phyloP scores from a whole-genome alignment of 2,113 vertebrate genomes.

The Canis aureus region DNA sequence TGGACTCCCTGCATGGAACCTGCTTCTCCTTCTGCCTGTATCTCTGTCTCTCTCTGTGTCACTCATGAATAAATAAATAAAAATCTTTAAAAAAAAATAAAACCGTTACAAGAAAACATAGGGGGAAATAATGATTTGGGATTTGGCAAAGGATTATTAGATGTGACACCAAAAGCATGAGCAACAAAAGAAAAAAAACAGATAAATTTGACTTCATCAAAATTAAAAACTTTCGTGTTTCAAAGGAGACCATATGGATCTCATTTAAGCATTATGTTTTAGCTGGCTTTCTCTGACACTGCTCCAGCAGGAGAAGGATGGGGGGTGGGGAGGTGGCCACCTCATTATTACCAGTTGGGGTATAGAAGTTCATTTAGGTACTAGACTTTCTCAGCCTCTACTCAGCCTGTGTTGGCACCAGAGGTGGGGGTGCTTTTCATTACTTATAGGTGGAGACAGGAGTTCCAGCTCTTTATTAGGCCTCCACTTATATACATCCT shows the following conservation, averaged over 20 bases:
- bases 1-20: no score
- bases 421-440: not conserved
- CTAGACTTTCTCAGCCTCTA: not conserved
- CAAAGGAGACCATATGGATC: not conserved
- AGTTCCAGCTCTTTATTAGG: not conserved
- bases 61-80: no score
- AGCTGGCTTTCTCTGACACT: not conserved
- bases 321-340: not conserved
- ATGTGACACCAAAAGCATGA: not conserved
- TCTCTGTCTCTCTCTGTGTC: no score
- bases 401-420: not conserved
- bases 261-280: not conserved
- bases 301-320: not conserved
- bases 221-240: conserved; percentile 28
- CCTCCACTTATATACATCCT: not conserved
- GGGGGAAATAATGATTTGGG: not conserved
- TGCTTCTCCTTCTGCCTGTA: no score
- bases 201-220: not conserved
- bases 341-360: not conserved
- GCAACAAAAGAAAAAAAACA: conserved; percentile 38
- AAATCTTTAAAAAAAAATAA: no score
- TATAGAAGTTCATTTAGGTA: not conserved
- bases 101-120: not conserved
- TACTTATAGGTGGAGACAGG: not conserved
- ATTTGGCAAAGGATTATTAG: conserved; percentile 35